Base-by-base conservation (phyloP, 2,888 invertebrate species). In the Macrostomum cliftonense region DNA sequence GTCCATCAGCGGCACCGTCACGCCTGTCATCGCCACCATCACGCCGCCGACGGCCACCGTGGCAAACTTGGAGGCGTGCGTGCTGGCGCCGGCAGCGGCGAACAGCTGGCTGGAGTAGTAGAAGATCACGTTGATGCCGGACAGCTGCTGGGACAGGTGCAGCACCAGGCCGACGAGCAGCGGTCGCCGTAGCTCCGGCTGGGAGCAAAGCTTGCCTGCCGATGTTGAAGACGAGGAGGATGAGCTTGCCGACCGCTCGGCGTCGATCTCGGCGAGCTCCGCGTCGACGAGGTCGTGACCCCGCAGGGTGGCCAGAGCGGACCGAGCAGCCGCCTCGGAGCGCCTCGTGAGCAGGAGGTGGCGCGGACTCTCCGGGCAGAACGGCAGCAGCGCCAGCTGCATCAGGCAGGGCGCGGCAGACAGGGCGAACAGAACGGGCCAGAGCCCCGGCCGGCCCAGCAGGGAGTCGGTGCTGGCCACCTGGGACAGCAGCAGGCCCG, bases 131-230 rank as follows among this genome's bases (percentile, higher is more conserved):
- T 88, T 89, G 68, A 93, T 93, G 65, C 93, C 93, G 59, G 89
- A 89, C 57, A 93, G 79, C 71, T 93, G 93, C 71, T 93, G 93
- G 49, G 89, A 89, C 54, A 93, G 77, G 71, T 93, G 91, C 88
- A 93, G 89, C 55, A 91, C 84, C 59, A 91, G 81, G 61, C 87
- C 88, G 63, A 93, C 89, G 58, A 88, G 78, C 56, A 93, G 78
- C 17, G 91, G 89, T 61, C 82, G 80, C 59, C 88, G 28, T 4
- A 28, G 28, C 28, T 28, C 28, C 28, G 28, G 28, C 28, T 28
- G 28, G 28, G 28, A 28, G 28, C 28, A 28, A 9, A 28, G 28
- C 28, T 28, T 28, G 4, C 5, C 28, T 9, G 28, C 28, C 28
- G 28, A 7, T 28, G 28, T 9, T 28, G 28, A 28, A 4, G 28